A percentile compares a stretch with the other conserved stretches of the same genome.
These are phyloP conservation scores for Amphipoea oculea DNA, from an alignment of 2,888 invertebrate genomes.

Conservation along the genomic window DNA sequence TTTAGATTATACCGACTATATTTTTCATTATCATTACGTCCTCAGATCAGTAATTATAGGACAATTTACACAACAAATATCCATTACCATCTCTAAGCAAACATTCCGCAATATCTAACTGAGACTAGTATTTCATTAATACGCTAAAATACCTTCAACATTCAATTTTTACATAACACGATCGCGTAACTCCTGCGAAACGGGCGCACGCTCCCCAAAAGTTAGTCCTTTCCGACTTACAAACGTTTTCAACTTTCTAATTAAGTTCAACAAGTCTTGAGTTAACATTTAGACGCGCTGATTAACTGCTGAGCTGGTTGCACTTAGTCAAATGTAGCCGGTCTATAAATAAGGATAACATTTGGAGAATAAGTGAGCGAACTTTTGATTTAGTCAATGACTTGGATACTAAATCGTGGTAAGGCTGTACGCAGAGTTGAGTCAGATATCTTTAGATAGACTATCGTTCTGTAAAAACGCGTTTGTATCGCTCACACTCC, in stretches of 20 bases:
- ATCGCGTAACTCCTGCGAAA: slow-evolving; percentile 60
- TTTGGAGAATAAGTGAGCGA: slow-evolving; percentile 46
- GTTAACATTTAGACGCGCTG: slow-evolving; percentile 86
- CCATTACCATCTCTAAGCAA: neutral
- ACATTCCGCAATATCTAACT: too few relatives aligned
- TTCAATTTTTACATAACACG: slow-evolving; percentile 55
- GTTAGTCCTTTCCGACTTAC: slow-evolving; percentile 70
- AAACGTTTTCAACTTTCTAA: slow-evolving; percentile 85
- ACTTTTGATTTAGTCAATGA: slow-evolving; percentile 37
- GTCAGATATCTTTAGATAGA: neutral
- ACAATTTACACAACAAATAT: neutral
- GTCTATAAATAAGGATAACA: slow-evolving; percentile 62
- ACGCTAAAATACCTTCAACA: slow-evolving; percentile 32
- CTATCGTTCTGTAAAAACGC: neutral
- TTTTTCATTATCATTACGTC: neutral
- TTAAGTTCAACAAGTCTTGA: slow-evolving; percentile 84
- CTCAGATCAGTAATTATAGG: neutral
- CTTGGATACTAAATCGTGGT: slow-evolving; percentile 23
- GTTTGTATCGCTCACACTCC: neutral
- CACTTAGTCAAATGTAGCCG: slow-evolving; percentile 69
- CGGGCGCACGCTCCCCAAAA: slow-evolving; percentile 70
- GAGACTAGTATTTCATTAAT: slow-evolving; percentile 1
- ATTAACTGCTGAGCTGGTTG: slow-evolving; percentile 78
- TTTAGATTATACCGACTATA: too few relatives aligned
- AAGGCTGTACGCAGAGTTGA: neutral